Base-by-base conservation (phyloP, 2,797 vertebrate genomes). In the Cyclopterus lumpus region DNA sequence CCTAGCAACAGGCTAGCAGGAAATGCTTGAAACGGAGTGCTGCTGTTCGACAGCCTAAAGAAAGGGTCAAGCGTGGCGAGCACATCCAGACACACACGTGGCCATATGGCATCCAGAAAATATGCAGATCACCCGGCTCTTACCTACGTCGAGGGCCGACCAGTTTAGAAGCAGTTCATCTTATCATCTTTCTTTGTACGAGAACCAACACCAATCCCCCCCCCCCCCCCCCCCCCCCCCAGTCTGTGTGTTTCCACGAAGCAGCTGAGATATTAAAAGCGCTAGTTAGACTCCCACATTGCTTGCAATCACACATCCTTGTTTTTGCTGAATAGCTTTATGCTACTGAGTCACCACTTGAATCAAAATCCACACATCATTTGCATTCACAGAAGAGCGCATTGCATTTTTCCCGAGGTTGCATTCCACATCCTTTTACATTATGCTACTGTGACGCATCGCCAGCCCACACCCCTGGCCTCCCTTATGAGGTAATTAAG, bases 401-500 rank as follows among this genome's bases (percentile, higher is more conserved):
- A 4, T 64, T 54, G 48, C 62, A 62, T 82, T 84, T n/a, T 68
- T 32, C 58, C 55, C 57, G 3, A 32, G 49, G 44, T 57, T 66
- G n/a, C 58, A 54, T 14, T 44, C 55, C 79, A 67, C 77, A 74
- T 79, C 59, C 18, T 86, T 89, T 73, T 55, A 67, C 79, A 80
- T 79, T 73, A 77, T 71, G 69, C 82, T 59, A 28, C 54, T 58
- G 55, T 85, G 88, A 88, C 80, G 90, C 87, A 90, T 67, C 80
- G 12, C 71, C 80, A 83, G 70, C 70, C 77, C 77, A 90, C 81
- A 84, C 87, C 89, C 84, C 78, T 88, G 82, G 84, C 83, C 81
- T 83, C 86, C 87, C 82, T 89, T 58, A 87, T 82, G 82, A 88
- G 86, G 87, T 90, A 87, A 92, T 91, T 88, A 89, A 84, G 80